Base-by-base conservation (phyloP, 2,888 invertebrate genomes). In the Cyclophora punctaria region DNA sequence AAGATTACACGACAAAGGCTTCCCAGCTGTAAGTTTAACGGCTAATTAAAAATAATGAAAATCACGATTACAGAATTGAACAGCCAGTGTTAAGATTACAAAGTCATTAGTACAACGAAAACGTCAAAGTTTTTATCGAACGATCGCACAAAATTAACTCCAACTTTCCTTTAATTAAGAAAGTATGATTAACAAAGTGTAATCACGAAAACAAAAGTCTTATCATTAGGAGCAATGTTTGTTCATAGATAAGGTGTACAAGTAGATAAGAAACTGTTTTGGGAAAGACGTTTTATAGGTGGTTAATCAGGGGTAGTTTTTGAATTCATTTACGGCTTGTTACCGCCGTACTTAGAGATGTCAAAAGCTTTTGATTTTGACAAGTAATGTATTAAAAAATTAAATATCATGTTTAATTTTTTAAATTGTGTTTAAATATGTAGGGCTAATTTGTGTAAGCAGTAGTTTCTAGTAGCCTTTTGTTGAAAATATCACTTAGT, bases 101-200 rank as follows among this genome's bases (percentile, higher is more conserved):
- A 74, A 79, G 75, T 78, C 78, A 78, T 80, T 83, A 84, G 72
- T 74, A 68, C 71, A 64, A 66, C 63, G 63, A 60, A 66, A 68
- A 67, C 66, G 71, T 69, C 72, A 71, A 77, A 76, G 71, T 74
- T 64, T 72, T 79, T 85, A 85, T 84, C 83, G 78, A 49, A 54
- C 70, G 71, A 83, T 85, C 81, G 75, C 73, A 69, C 73, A 70
- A 76, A 82, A 84, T 83, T 81, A 80, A 71, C 75, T 67, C 62
- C 71, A 78, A 83, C 73, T 80, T 84, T 80, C 71, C 83, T 75
- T 82, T 86, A 85, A 86, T 86, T 84, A 86, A 77, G 81, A 80
- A 86, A 86, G 82, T 86, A 85, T 86, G 83, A 86, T 86, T 86
- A 87, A 86, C 78, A 84, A 83, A 82, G 77, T 75, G 77, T 80